Evolutionary conservation across 2,888 invertebrate species (phyloP).

Genomic region (Linnaemya vulpina): DNA sequence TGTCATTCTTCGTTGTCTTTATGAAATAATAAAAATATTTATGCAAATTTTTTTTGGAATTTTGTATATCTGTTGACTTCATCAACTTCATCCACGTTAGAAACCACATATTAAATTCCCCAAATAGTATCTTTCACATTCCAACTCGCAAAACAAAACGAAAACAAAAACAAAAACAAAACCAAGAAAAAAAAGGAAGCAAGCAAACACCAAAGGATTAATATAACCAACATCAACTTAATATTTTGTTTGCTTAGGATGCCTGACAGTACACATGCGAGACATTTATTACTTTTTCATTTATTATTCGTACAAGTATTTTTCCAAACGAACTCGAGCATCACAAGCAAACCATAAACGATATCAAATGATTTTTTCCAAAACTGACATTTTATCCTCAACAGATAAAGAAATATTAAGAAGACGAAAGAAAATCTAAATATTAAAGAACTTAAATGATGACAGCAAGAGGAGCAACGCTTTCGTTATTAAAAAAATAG

Average conservation of each 20-base stretch:
- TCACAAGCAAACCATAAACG: background rate
- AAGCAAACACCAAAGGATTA: conserved; percentile 63
- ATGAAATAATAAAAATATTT: too few species aligned
- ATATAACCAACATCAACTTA: conserved; percentile 62
- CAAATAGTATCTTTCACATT: conserved; percentile 30
- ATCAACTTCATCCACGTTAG: conserved; percentile 8
- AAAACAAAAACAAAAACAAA: too few species aligned
- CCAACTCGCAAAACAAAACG: background rate
- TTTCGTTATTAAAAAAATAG: conserved; percentile 71
- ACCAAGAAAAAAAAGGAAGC: conserved; percentile 27
- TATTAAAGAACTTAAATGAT: conserved; percentile 44
- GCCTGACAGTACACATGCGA: conserved; percentile 6
- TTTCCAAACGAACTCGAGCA: background rate
- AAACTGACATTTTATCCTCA: conserved; percentile 53
- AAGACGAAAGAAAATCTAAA: conserved; percentile 16
- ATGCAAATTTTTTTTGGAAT: too few species aligned
- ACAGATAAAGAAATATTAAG: conserved; percentile 29
- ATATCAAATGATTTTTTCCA: conserved; percentile 58
- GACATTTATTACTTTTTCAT: conserved; percentile 29
- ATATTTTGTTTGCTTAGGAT: conserved; percentile 68
- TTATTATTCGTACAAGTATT: conserved; percentile 28
- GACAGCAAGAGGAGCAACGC: conserved; percentile 44
- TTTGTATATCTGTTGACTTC: conserved; percentile 13
- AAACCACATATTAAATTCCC: conserved; percentile 65
- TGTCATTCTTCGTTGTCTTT: too few species aligned